Base-by-base conservation (phyloP, 2,113 vertebrate species). In the Centropristis striata region DNA sequence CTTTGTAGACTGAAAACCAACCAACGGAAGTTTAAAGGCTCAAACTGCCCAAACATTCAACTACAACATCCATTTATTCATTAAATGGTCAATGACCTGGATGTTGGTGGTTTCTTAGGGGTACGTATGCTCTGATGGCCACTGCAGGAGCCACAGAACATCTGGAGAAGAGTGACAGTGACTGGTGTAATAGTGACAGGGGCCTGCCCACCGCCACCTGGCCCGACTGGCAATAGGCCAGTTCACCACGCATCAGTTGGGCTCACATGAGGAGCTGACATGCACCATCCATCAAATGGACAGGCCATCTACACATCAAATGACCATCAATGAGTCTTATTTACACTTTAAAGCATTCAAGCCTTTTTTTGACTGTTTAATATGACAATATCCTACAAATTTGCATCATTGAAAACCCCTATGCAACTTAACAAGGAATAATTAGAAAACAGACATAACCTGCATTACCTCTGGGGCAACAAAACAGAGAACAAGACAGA, bases 231-330 rank as follows among this genome's bases (percentile, higher is more conserved):
- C 73, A 69, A 39, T 3, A 55, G 64, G 63, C 79, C 86, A 75
- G 78, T 16, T 63, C 50, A 15, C 37, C 21, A 69, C 37, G 27
- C 78, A 72, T 59, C 72, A 58, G 76, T 58, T 44, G 76, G 75
- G 70, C 49, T 25, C 73, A 70, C 75, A 81, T 15, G 78, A 88
- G 63, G 72, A 71, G 51, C 80, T 84, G 86, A 85, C 84, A 85
- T 23, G 51, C 39, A 70, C 23, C 70, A 90, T 87, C 85, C 71
- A 90, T 90, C 88, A 90, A 65, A 80, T 18, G 21, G 65, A 70
- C 46, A 18, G 39, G 60, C 37, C 59, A 69, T 88, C 78, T 82
- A 60, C 83, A 91, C 78, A 90, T 93, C 92, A 93, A 92, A 92
- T 87, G 61, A 63, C 72, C 49, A 27, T 50, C 37, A 42, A 25